Conservation (phyloP, 2,797 vertebrate species). For the Thripadectes ignobilis region DNA sequence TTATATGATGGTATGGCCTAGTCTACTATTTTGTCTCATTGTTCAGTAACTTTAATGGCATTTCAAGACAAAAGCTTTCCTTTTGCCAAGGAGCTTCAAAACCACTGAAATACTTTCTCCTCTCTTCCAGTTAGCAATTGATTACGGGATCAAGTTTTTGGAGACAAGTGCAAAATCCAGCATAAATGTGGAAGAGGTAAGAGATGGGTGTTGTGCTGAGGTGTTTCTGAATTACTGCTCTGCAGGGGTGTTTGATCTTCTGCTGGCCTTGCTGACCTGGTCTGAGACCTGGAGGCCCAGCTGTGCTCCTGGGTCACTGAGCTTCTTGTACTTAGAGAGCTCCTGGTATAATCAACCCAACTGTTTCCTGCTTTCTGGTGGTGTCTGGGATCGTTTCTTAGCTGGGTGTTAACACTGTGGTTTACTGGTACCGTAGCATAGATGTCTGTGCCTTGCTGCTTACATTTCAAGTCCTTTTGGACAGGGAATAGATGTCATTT, state of each 20-base stretch:
- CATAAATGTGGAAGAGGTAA: conserved; percentile 96
- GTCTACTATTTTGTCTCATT: not conserved
- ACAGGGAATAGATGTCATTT: not conserved
- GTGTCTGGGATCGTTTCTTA: not conserved
- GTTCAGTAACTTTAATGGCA: not conserved
- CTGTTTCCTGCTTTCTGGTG: not conserved
- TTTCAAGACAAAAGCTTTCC: not conserved
- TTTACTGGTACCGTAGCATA: not conserved
- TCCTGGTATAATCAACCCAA: not conserved
- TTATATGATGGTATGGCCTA: not conserved
- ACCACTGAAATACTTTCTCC: not conserved
- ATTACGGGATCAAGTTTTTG: conserved; percentile 98
- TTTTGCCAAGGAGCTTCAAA: not conserved
- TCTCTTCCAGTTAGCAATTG: conserved; percentile 90
- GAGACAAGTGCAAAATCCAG: conserved; percentile 98
- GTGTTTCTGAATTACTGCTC: not conserved
- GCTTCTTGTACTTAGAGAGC: not conserved
- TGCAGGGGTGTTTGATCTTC: not conserved
- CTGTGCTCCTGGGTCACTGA: not conserved
- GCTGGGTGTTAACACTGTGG: not conserved
- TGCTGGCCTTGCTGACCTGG: not conserved
- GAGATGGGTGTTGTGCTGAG: not conserved
- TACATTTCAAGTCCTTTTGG: not conserved
- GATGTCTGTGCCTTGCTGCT: not conserved
- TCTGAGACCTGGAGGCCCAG: not conserved